A percentile compares a stretch with the other conserved stretches of the same genome.
Evolutionary conservation across 2,797 vertebrate genomes (phyloP).

Genomic region (Pelobates cultripes): DNA sequence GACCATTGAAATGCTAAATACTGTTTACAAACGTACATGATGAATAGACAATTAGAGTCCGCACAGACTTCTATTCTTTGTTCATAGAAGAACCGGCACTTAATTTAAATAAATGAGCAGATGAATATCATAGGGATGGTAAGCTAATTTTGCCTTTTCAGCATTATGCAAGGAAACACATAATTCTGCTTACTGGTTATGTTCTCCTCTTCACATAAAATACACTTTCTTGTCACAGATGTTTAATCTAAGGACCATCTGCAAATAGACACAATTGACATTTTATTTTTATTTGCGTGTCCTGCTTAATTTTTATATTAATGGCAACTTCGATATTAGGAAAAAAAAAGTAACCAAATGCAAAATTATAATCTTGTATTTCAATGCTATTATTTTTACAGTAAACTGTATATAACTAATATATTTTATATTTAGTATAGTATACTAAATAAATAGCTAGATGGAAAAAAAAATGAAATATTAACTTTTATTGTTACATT

Average conservation of each 20-base stretch:
- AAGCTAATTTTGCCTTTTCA: conserved; percentile 35
- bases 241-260: conserved; percentile 21
- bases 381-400: too few relatives aligned
- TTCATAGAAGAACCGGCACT: conserved; percentile 35
- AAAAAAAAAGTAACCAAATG: neutral
- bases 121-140: conserved; percentile 44
- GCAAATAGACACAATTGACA: neutral
- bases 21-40: conserved; percentile 41
- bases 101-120: conserved; percentile 54
- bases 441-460: too few relatives aligned
- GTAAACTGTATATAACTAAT: too few relatives aligned
- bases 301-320: neutral
- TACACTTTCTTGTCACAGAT: conserved; percentile 36
- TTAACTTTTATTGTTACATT: too few relatives aligned
- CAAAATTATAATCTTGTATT: too few relatives aligned
- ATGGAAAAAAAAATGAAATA: too few relatives aligned
- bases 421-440: too few relatives aligned
- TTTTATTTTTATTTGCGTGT: neutral
- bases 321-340: neutral
- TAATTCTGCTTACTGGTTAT: conserved; percentile 30
- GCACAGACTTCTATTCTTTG: conserved; percentile 32
- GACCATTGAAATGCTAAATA: conserved; percentile 44
- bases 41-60: conserved; percentile 45
- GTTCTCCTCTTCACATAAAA: conserved; percentile 10
- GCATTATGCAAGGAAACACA: conserved; percentile 37